Conservation (phyloP, 2,888 invertebrate species). For the Cecidostiba fungosa region DNA sequence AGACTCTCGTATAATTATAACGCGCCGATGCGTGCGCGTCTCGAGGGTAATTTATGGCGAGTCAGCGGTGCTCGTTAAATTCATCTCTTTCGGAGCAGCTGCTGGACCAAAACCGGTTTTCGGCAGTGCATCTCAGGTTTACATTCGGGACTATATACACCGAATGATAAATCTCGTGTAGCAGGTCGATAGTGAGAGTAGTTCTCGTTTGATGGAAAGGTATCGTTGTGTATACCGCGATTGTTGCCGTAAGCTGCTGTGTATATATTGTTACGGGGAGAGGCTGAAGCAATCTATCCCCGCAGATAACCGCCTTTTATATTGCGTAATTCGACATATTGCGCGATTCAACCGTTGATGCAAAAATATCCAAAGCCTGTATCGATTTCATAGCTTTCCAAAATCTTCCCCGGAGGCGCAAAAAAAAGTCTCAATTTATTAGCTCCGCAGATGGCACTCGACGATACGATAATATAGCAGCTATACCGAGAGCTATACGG, state of each 20-base stretch:
- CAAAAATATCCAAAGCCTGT: too few species aligned
- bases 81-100: background rate
- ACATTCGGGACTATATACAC: background rate
- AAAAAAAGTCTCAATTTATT: background rate
- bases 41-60: slow-evolving; percentile 42
- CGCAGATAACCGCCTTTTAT: background rate
- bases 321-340: background rate
- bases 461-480: background rate
- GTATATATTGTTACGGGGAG: too few species aligned
- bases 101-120: slow-evolving; percentile 28
- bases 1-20: slow-evolving; percentile 21
- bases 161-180: slow-evolving; percentile 37
- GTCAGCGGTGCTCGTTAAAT: slow-evolving; percentile 14
- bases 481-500: too few species aligned
- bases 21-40: background rate
- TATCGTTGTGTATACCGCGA: background rate
- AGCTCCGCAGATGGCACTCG: background rate
- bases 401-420: background rate
- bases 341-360: background rate
- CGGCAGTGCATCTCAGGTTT: background rate
- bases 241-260: too few species aligned
- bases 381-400: too few species aligned
- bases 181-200: slow-evolving; percentile 13
- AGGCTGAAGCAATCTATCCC: too few species aligned
- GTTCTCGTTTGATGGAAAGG: slow-evolving; percentile 10